Base-by-base conservation (phyloP, 1,140 invertebrate genomes). In the honey bee (Apis mellifera) region DNA sequence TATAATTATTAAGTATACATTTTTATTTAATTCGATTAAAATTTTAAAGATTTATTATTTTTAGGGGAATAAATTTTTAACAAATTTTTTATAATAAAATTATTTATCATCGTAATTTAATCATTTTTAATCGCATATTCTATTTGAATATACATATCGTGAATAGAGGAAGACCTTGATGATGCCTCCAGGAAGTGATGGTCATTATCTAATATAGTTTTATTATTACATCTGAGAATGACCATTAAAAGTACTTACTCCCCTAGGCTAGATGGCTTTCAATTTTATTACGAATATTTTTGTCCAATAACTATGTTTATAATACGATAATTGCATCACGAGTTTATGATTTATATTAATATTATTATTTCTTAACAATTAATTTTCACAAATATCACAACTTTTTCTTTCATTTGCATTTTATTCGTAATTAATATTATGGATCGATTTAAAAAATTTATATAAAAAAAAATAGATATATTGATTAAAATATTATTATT, bases 121-220 rank as follows among this genome's bases (percentile, higher is more conserved):
- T 7, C 32, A 42, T 60, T 75, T 62, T 75, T 50, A 19, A 64
- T 50, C 15, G 26, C 42, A 23, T n/a, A 19, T 52, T n/a, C 21
- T 76, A 52, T 26, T 52, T 32, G 19, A 65, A 26, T 62, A 48
- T 23, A 26, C 26, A 2, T 62, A 17, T 12, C 9, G 15, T 52
- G 13, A 19, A 23, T 23, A 57, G 19, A 23, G 62, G 26, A 54
- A 57, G 55, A 68, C 54, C 19, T 23, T 55, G 54, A 21, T 42
- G 55, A 26, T 50, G 62, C 65, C 54, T 59, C 23, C 88, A 90
- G 90, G 89, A 91, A 91, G 89, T 90, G 88, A 78, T 89, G 84
- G 75, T 78, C 88, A 91, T 91, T 90, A 91, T 91, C 88, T 91
- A 90, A 91, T 91, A 86, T 90, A 91, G 83, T 90, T 90, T 90